Evolutionary conservation across 2,113 vertebrate genomes (phyloP), one percentile per base, ranked within the genome.

Genomic region (Apteryx mantelli): DNA sequence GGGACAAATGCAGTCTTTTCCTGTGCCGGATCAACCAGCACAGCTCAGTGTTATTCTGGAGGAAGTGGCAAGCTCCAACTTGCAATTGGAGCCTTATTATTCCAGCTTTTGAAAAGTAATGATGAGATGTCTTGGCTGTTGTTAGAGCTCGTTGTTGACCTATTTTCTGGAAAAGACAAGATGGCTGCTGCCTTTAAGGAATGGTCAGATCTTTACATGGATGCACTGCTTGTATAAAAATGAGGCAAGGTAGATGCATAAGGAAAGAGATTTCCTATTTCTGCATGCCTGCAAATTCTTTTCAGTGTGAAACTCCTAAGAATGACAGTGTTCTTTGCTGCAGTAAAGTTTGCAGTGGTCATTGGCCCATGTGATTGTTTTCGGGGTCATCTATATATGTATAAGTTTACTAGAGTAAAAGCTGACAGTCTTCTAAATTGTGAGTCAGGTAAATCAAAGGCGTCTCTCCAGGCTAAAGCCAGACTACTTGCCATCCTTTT

Each of bases 391-490:
- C 3, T 71, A 8, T 55, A 10, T 46, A n/a, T 61, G 9, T 40
- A 6, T 61, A n/a, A 55, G 5, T 10, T 85, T 55, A 52, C 19
- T 73, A 48, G 18, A 69, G 32, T 55, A 50, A 87, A 85, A 79
- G 1, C 1, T 53, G 20, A 25, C 4, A 1, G 9, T 77, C 53
- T 71, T 64, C 34, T 9, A n/a, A 40, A 4, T 1, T 36, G 3
- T 68, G 73, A 79, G 26, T 73, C 58, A 80, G 9, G 65, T 71
- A 74, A 81, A 88, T 36, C 1, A 22, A 53, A 92, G 13, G n/a
- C 81, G 82, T 69, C 65, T 79, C 7, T 68, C 32, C 68, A 64
- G 74, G 13, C 19, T 92, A 89, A 91, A 85, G 42, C 11, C 30
- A 76, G 34, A 28, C 7, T 61, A 13, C 38, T 82, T 82, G 15